Conservation (phyloP, 2,888 invertebrate species). For the Anoncus sp. region DNA sequence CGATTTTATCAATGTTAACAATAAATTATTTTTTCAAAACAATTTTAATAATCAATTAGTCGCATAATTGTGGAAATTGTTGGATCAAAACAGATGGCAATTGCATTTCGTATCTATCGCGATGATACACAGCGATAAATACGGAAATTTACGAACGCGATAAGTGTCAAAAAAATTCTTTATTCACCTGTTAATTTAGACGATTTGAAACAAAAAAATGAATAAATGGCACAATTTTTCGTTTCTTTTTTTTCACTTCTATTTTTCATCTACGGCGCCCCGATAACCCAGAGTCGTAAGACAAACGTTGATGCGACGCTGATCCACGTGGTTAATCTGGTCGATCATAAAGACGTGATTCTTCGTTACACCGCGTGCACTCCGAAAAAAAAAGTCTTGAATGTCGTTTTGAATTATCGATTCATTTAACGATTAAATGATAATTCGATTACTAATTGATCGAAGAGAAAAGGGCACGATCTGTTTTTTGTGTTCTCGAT, state of each 20-base stretch:
- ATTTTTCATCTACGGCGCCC: neutral
- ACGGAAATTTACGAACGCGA: neutral
- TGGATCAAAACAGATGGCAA: neutral
- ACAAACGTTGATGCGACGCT: slow-evolving; percentile 13
- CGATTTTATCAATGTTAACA: neutral
- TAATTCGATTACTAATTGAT: neutral
- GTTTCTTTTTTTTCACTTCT: neutral
- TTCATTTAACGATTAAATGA: neutral
- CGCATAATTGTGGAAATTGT: neutral
- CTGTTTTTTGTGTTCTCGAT: neutral
- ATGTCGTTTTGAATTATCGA: neutral
- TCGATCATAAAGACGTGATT: slow-evolving; percentile 28
- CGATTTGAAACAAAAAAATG: neutral
- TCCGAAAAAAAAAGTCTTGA: neutral
- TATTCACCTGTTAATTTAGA: neutral
- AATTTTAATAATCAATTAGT: neutral
- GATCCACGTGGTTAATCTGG: slow-evolving; percentile 42
- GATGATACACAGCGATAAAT: neutral
- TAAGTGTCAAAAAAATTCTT: slow-evolving; percentile 3
- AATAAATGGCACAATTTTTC: slow-evolving; percentile 15
- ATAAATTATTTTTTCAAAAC: neutral
- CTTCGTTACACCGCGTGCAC: neutral
- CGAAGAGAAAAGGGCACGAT: too few species aligned
- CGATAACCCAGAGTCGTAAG: slow-evolving; percentile 2
- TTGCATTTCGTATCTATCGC: neutral